phyloP scores from a whole-genome alignment of 1,140 invertebrate species.

The Cydia strobilella region DNA sequence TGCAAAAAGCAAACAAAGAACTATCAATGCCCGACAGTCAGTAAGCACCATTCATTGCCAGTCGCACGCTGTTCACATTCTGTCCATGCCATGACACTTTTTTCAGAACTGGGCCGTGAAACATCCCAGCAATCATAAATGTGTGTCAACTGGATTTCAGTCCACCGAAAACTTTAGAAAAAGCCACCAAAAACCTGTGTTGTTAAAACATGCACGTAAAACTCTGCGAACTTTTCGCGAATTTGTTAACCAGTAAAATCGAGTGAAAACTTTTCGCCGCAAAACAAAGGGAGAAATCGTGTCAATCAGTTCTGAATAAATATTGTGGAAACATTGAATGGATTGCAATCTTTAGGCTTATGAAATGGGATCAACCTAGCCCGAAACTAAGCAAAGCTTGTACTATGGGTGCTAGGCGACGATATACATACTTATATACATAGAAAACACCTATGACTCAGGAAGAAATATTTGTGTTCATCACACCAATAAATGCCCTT shows the following conservation, averaged over 20 bases:
- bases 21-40: neutral
- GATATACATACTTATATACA: too few relatives aligned
- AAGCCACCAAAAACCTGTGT: conserved; percentile 50
- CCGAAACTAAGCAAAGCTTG: too few relatives aligned
- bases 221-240: conserved; percentile 47
- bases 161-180: conserved; percentile 49
- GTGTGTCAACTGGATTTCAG: conserved; percentile 44
- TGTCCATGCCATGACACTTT: neutral
- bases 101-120: neutral
- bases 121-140: conserved; percentile 48
- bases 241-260: conserved; percentile 45
- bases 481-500: too few relatives aligned
- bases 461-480: too few relatives aligned
- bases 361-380: too few relatives aligned
- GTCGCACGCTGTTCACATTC: neutral
- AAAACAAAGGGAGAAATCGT: conserved; percentile 22
- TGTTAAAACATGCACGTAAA: conserved; percentile 63
- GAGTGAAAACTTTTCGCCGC: conserved; percentile 21
- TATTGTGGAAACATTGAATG: conserved; percentile 25
- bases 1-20: neutral
- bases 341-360: conserved; percentile 17
- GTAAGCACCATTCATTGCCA: neutral
- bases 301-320: conserved; percentile 28
- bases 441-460: too few relatives aligned
- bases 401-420: too few relatives aligned